Percentiles rank a stretch among this genome's conserved stretches.
Evolutionary conservation across 2,888 invertebrate species (phyloP).

Genomic region (Ommatoiulus sabulosus): DNA sequence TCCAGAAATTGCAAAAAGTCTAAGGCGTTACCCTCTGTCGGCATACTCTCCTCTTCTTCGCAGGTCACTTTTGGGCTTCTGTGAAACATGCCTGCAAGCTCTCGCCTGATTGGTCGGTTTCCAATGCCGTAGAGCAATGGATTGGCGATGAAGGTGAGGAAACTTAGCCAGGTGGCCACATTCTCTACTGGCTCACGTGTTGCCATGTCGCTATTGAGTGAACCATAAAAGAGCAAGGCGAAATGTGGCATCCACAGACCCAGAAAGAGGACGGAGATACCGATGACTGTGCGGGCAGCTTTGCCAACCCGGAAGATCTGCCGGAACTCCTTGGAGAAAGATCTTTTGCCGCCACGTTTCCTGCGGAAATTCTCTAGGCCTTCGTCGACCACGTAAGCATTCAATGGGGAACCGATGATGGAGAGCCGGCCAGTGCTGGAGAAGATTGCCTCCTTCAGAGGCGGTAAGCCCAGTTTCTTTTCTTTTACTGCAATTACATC

Average conservation of each 20-base stretch:
- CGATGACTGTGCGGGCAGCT: conserved; percentile 12
- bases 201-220: neutral
- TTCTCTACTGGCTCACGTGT: neutral
- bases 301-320: conserved; percentile 10
- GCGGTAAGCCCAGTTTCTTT: no score
- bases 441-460: neutral
- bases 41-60: neutral
- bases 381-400: neutral
- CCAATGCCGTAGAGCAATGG: conserved; percentile 10
- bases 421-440: neutral
- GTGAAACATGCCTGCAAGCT: neutral
- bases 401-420: neutral
- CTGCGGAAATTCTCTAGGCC: neutral
- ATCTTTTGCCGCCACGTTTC: neutral
- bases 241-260: conserved; percentile 32
- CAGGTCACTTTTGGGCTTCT: neutral
- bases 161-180: neutral
- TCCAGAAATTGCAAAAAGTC: conserved; percentile 41
- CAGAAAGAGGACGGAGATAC: neutral
- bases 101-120: neutral
- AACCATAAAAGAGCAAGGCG: conserved; percentile 29
- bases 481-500: neutral
- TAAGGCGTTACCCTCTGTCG: neutral
- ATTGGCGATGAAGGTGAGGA: conserved; percentile 17
- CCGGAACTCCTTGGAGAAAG: conserved; percentile 44